Base-by-base conservation (phyloP, 2,797 vertebrate genomes). In the Myotis myotis region DNA sequence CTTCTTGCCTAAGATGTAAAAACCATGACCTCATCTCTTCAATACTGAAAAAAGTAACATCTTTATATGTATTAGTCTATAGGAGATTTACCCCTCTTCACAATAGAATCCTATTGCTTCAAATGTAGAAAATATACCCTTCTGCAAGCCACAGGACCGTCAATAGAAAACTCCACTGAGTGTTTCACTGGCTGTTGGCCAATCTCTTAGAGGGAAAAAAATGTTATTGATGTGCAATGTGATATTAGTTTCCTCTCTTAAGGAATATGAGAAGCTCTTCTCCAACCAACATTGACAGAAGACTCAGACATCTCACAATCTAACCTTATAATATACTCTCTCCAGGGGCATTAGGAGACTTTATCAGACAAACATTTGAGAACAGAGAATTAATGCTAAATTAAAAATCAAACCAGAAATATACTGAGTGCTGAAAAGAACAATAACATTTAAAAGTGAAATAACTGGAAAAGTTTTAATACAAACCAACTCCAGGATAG, bases 151-250 rank as follows among this genome's bases (percentile, higher is more conserved):
- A 74, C 15, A 70, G 22, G 80, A 95, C 91, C 75, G 96, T 96
- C 92, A 93, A 87, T 95, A 85, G 38, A 96, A 97, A 96, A 85
- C 83, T 88, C 64, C 60, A 79, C 12, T 89, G 92, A 97, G 95
- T 95, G 94, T 96, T 87, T 96, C 13, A 36, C 82, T 97, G 76
- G 76, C 33, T 94, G 0, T 80, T 93, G 96, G 89, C 83, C 96
- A 97, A 2, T 95, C 88, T 25, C 87, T 79, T 71, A 74, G 53
- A 95, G 23, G 83, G 72, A 20, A 82, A 89, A 72, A 95, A 78
- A n/a, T 1, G 10, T 93, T 93, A 76, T 60, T 94, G 92, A 96
- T 70, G 85, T 68, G 22, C 38, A 85, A 84, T 66, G 33, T 30
- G 1, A 0, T 97, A 96, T 95, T 96, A 90, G 16, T 91, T 97